phyloP scores from a whole-genome alignment of 2,888 invertebrate species.

The Mesorhabditis spiculigera region DNA sequence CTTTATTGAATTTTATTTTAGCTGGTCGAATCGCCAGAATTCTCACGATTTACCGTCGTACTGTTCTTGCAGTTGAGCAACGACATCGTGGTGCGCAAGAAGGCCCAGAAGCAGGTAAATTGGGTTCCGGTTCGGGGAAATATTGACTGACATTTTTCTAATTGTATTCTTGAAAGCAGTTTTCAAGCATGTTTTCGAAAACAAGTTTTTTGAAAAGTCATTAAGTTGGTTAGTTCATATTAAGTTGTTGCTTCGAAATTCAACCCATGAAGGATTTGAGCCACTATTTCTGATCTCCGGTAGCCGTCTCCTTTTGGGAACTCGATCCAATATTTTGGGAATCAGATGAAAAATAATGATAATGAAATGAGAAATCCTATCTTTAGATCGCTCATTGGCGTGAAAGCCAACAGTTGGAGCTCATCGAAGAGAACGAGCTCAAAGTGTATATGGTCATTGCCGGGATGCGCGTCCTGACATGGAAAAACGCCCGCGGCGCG shows the following conservation, averaged over 20 bases:
- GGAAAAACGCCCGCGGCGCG: neutral
- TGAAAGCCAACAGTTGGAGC: neutral
- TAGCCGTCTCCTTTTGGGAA: too few species aligned
- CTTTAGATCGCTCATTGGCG: slow-evolving; percentile 1
- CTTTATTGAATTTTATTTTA: neutral
- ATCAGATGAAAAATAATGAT: too few species aligned
- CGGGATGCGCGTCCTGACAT: neutral
- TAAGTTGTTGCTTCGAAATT: neutral
- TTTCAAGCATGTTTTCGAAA: too few species aligned
- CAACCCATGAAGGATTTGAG: neutral
- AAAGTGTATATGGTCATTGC: slow-evolving; percentile 4
- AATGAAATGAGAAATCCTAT: neutral
- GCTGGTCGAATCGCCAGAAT: neutral
- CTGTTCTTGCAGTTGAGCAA: neutral
- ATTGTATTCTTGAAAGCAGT: too few species aligned
- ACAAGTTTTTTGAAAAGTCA: too few species aligned
- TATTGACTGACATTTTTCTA: too few species aligned
- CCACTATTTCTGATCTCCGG: too few species aligned
- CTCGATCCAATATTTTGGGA: too few species aligned
- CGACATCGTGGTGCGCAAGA: neutral
- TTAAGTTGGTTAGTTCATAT: too few species aligned
- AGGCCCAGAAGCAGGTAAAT: neutral
- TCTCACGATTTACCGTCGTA: neutral
- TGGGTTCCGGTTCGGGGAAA: too few species aligned
- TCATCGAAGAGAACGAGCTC: neutral